phyloP scores from a whole-genome alignment of 2,113 vertebrate genomes.

The Sander lucioperca region DNA sequence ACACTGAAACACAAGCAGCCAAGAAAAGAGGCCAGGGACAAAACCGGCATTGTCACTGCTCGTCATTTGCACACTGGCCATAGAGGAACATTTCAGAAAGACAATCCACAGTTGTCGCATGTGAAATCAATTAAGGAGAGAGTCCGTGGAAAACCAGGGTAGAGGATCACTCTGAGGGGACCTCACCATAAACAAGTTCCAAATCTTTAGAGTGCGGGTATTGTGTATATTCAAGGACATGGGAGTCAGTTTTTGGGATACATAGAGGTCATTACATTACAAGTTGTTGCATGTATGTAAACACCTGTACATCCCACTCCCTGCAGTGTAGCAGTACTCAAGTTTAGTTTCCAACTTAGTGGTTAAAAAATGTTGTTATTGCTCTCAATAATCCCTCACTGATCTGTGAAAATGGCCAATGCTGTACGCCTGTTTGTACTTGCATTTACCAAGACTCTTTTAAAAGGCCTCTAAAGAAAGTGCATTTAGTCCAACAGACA shows the following conservation, averaged over 20 bases:
- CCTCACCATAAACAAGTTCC: slow-evolving; percentile 1
- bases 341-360: not conserved
- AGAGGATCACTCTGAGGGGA: slow-evolving; percentile 27
- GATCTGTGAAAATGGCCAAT: not conserved
- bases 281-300: not conserved
- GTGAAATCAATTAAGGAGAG: slow-evolving; percentile 80
- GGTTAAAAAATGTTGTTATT: not conserved
- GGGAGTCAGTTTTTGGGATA: slow-evolving; percentile 16
- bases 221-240: slow-evolving; percentile 68
- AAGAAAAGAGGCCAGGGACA: slow-evolving; percentile 72
- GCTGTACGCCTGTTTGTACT: not conserved
- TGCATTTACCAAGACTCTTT: slow-evolving; percentile 19
- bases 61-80: slow-evolving; percentile 55
- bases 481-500: slow-evolving; percentile 42
- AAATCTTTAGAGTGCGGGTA: slow-evolving; percentile 13
- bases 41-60: slow-evolving; percentile 57
- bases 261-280: slow-evolving; percentile 37
- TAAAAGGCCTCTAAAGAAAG: slow-evolving; percentile 52
- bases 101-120: slow-evolving; percentile 63
- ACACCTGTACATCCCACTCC: slow-evolving; percentile 6
- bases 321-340: not conserved
- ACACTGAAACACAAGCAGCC: slow-evolving; percentile 72
- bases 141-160: slow-evolving; percentile 49
- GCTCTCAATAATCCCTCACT: not conserved
- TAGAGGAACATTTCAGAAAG: slow-evolving; percentile 46